phyloP scores from a whole-genome alignment of 2,797 vertebrate species.

The Hybognathus amarus region DNA sequence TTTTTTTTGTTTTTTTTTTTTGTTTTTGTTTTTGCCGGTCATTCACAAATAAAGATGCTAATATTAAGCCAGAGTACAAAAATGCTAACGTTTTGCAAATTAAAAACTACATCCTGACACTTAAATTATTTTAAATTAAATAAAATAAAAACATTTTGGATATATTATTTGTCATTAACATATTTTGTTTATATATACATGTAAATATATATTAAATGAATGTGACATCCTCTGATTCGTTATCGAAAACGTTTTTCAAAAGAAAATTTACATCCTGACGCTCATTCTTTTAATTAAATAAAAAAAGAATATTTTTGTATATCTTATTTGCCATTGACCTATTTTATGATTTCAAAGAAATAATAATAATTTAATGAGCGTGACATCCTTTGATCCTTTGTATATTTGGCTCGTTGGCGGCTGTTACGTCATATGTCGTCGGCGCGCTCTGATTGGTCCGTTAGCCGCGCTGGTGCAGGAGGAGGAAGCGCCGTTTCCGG shows the following conservation, averaged over 20 bases:
- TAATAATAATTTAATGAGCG: too few relatives aligned
- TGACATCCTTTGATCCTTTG: constrained; percentile 8
- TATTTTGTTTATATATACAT: too few relatives aligned
- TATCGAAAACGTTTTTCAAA: not conserved
- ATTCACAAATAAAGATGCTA: not conserved
- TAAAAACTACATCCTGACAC: not conserved
- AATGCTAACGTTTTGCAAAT: not conserved
- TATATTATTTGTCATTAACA: not conserved
- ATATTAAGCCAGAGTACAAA: not conserved
- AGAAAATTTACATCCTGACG: too few relatives aligned
- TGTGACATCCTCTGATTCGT: constrained; percentile 9
- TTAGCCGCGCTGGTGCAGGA: constrained; percentile 66
- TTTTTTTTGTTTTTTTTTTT: too few relatives aligned
- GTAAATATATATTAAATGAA: not conserved
- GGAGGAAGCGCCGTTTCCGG: constrained; percentile 84
- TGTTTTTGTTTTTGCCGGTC: too few relatives aligned
- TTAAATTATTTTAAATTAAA: not conserved
- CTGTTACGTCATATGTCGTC: constrained; percentile 52
- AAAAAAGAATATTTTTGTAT: fast-evolving
- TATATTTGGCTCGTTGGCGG: constrained; percentile 6
- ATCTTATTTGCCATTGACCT: too few relatives aligned
- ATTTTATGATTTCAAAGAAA: not conserved
- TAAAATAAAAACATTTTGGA: too few relatives aligned
- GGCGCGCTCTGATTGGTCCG: constrained; percentile 70
- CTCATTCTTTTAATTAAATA: too few relatives aligned